Evolutionary conservation across 1,140 invertebrate species (phyloP).

Genomic region (Drosophila nebulosa): DNA sequence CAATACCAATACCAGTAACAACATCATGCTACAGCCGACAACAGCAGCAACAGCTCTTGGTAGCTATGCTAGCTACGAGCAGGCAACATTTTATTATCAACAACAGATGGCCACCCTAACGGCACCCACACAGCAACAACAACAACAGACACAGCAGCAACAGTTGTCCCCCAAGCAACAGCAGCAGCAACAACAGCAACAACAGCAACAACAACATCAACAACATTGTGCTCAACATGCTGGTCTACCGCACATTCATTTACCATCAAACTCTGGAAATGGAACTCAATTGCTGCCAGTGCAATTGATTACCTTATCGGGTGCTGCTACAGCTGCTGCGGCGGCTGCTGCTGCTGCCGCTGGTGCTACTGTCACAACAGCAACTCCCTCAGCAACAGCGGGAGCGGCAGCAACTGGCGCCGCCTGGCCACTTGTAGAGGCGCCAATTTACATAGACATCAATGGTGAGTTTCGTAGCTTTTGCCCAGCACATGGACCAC

Average conservation of each 20-base stretch:
- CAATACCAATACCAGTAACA: slow-evolving; percentile 22
- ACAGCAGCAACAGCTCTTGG: slow-evolving; percentile 26
- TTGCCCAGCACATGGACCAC: slow-evolving; percentile 76
- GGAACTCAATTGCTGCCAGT: slow-evolving; percentile 53
- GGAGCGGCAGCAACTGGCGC: slow-evolving; percentile 26
- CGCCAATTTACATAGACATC: slow-evolving; percentile 73
- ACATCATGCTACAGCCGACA: slow-evolving; percentile 25
- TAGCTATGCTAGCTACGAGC: slow-evolving; percentile 56
- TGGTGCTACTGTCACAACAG: slow-evolving; percentile 23
- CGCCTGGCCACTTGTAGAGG: slow-evolving; percentile 70
- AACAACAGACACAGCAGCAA: slow-evolving; percentile 43
- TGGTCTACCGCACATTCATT: slow-evolving; percentile 66
- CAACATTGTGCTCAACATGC: slow-evolving; percentile 59
- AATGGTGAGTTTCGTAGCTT: slow-evolving; percentile 74
- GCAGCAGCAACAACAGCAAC: slow-evolving; percentile 36
- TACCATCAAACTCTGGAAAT: slow-evolving; percentile 32
- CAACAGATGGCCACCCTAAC: slow-evolving; percentile 42
- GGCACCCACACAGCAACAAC: slow-evolving; percentile 41
- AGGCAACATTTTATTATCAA: slow-evolving; percentile 73
- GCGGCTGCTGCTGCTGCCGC: slow-evolving; percentile 21
- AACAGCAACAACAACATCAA: slow-evolving; percentile 34
- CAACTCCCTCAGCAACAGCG: slow-evolving; percentile 19
- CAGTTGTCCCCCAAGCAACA: slow-evolving; percentile 51
- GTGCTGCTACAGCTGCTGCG: slow-evolving; percentile 22
- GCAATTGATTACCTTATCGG: slow-evolving; percentile 64